phyloP scores from a whole-genome alignment of 2,797 vertebrate species.

The Gallinago solitaria region DNA sequence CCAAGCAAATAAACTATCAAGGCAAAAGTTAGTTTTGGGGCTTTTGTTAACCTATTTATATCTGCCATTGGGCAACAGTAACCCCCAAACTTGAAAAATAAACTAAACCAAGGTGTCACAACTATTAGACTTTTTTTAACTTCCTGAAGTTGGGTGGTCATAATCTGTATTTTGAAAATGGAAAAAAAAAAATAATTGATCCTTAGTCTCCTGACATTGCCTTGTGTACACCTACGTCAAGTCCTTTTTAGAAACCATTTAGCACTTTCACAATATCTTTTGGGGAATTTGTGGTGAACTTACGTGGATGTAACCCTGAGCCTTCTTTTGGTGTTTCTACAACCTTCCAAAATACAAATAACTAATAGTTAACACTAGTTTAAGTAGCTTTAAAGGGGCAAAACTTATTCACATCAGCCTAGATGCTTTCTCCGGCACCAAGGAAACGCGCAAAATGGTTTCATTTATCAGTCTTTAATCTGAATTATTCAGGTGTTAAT shows the following conservation, averaged over 20 bases:
- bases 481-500: neutral
- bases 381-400: neutral
- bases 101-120: neutral
- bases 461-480: neutral
- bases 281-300: neutral
- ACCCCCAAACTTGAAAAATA: neutral
- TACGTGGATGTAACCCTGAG: neutral
- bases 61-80: accelerated
- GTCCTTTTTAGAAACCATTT: neutral
- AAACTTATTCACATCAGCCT: neutral
- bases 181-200: accelerated
- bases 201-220: neutral
- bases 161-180: neutral
- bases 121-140: neutral
- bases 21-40: neutral
- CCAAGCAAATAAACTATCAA: neutral
- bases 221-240: too few species aligned
- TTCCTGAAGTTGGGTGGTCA: neutral
- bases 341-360: neutral
- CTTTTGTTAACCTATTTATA: neutral
- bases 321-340: neutral
- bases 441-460: neutral
- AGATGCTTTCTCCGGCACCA: neutral
- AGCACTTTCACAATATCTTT: neutral
- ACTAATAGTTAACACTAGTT: neutral